Evolutionary conservation across 2,888 invertebrate species (phyloP).

Genomic region (Chymomyza procnemis): DNA sequence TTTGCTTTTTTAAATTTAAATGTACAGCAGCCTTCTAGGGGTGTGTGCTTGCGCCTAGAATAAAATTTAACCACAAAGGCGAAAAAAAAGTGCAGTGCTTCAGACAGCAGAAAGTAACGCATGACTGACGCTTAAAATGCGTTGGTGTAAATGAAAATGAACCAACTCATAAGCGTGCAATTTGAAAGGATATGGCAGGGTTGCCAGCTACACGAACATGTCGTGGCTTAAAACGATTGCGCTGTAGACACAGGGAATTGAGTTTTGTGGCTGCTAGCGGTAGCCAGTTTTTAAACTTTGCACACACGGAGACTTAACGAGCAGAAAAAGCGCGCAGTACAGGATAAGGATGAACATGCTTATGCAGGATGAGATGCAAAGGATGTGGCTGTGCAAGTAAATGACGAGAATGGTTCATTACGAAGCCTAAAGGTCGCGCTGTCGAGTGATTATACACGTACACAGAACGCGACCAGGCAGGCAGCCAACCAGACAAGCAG

Average conservation of each 20-base stretch:
- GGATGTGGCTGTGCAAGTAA: not conserved
- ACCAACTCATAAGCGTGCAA: not conserved
- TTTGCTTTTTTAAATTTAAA: constrained; percentile 43
- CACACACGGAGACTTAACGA: constrained; percentile 41
- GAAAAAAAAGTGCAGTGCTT: constrained; percentile 9
- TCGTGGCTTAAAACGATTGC: not conserved
- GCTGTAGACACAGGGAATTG: constrained; percentile 3
- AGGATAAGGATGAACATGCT: constrained; percentile 5
- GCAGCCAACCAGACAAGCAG: not conserved
- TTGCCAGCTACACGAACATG: not conserved
- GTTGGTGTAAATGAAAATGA: constrained; percentile 17
- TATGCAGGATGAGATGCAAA: not conserved
- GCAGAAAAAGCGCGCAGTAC: constrained; percentile 25
- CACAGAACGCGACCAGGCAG: constrained; percentile 3
- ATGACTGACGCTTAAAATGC: constrained; percentile 27
- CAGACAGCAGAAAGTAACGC: constrained; percentile 12
- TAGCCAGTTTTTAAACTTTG: constrained; percentile 30
- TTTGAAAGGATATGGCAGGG: not conserved
- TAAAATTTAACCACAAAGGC: constrained; percentile 41
- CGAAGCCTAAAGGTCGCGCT: constrained; percentile 22
- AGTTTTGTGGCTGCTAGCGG: not conserved
- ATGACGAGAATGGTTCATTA: constrained; percentile 14
- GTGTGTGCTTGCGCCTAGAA: constrained; percentile 35
- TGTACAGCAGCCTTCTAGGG: constrained; percentile 13
- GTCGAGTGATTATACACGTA: constrained; percentile 25